Conservation (phyloP, 2,888 invertebrate genomes). For the Pemphredon lugubris region DNA sequence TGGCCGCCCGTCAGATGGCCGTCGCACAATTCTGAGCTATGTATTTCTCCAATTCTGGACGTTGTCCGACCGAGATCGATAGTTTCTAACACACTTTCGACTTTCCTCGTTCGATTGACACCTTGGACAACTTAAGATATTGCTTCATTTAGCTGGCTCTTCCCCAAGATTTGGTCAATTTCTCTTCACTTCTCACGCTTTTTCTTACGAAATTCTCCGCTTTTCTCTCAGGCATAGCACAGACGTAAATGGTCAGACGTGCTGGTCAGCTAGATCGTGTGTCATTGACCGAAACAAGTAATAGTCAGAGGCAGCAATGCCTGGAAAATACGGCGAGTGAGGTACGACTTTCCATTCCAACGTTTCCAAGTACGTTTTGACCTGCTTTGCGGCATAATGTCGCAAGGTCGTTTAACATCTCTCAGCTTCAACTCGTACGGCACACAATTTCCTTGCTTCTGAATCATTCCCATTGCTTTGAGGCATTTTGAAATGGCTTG, state of each 20-base stretch:
- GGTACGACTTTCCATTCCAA: constrained; percentile 13
- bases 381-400: neutral
- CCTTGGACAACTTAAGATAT: no score
- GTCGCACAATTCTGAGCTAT: no score
- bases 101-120: no score
- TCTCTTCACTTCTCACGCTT: no score
- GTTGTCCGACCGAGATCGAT: no score
- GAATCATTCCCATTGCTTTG: constrained; percentile 12
- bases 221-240: no score
- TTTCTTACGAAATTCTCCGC: no score
- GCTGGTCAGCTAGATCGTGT: neutral
- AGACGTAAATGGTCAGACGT: neutral
- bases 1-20: no score
- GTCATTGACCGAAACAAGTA: neutral
- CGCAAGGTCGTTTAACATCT: constrained; percentile 22
- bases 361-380: constrained; percentile 10
- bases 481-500: constrained; percentile 21
- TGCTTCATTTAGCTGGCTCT: no score
- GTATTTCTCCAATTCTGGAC: no score
- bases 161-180: no score
- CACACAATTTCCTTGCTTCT: constrained; percentile 21
- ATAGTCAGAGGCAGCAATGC: constrained; percentile 2
- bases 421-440: constrained; percentile 34
- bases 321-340: constrained; percentile 10
- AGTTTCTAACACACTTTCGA: no score